Evolutionary conservation across 1,140 invertebrate genomes (phyloP).

Genomic region (Orchesella cincta): DNA sequence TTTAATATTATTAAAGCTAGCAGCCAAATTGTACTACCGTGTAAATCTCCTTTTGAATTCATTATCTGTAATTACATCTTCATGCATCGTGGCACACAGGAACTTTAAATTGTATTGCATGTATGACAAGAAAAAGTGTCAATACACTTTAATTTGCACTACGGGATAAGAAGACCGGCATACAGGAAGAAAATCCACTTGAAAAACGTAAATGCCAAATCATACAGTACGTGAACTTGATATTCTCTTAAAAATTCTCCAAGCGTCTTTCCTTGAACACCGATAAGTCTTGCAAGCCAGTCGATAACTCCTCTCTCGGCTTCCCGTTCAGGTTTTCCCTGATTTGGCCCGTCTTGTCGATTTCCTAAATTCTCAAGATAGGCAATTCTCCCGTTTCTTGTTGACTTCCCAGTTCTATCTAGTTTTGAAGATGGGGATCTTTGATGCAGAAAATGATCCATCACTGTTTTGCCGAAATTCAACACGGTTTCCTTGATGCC

Average conservation of each 20-base stretch:
- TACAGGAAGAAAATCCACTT: conserved; percentile 52
- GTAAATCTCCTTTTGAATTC: not conserved
- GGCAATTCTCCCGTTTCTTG: not conserved
- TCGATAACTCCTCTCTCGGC: conserved; percentile 37
- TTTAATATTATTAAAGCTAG: not conserved
- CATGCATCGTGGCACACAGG: conserved; percentile 4
- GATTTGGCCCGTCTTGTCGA: not conserved
- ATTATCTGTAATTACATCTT: not conserved
- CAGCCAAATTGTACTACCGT: not conserved
- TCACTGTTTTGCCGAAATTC: not conserved
- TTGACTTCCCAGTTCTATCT: not conserved
- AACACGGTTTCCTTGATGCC: not conserved
- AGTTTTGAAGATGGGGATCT: not conserved
- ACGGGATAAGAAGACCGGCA: conserved; percentile 49
- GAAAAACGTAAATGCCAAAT: conserved; percentile 50
- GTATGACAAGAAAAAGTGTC: not conserved
- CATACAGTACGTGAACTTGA: conserved; percentile 51
- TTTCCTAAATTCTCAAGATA: conserved; percentile 6
- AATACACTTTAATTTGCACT: not conserved
- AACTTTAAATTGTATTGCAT: not conserved
- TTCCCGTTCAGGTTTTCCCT: conserved; percentile 1
- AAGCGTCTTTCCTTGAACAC: conserved; percentile 49
- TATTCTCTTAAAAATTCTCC: conserved; percentile 50
- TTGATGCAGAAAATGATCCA: not conserved
- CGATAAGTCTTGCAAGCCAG: conserved; percentile 45